Evolutionary conservation across 2,888 invertebrate species (phyloP).

Genomic region (Papilio protenor): DNA sequence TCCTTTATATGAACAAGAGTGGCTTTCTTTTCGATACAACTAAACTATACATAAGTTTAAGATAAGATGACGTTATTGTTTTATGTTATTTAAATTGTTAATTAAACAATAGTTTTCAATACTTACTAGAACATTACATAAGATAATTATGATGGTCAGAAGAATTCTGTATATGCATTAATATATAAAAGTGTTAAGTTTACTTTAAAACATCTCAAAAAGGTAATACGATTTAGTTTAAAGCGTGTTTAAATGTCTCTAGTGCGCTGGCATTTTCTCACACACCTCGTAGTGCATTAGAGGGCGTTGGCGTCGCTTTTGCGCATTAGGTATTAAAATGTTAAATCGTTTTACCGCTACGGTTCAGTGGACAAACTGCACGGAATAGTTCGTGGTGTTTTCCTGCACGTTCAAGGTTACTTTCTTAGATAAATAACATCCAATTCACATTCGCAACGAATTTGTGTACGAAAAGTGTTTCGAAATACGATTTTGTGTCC

Average conservation of each 20-base stretch:
- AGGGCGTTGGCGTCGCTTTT: neutral
- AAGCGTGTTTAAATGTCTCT: conserved; percentile 15
- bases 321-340: conserved; percentile 31
- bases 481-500: conserved; percentile 7
- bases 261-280: neutral
- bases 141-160: neutral
- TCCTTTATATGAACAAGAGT: conserved; percentile 24
- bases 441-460: conserved; percentile 27
- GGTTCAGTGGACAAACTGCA: conserved; percentile 10
- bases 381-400: conserved; percentile 21
- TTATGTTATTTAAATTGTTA: neutral
- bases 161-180: neutral
- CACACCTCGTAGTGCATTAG: conserved; percentile 2
- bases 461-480: conserved; percentile 6
- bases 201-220: neutral
- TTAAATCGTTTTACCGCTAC: conserved; percentile 20
- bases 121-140: neutral
- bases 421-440: conserved; percentile 20
- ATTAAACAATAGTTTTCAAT: conserved; percentile 10
- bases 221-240: conserved; percentile 14
- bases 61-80: conserved; percentile 24
- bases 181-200: neutral
- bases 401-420: conserved; percentile 34
- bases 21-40: neutral
- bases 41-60: conserved; percentile 15